Evolutionary conservation across 2,888 invertebrate species (phyloP).

Genomic region (Polydrusus pterygomalis): DNA sequence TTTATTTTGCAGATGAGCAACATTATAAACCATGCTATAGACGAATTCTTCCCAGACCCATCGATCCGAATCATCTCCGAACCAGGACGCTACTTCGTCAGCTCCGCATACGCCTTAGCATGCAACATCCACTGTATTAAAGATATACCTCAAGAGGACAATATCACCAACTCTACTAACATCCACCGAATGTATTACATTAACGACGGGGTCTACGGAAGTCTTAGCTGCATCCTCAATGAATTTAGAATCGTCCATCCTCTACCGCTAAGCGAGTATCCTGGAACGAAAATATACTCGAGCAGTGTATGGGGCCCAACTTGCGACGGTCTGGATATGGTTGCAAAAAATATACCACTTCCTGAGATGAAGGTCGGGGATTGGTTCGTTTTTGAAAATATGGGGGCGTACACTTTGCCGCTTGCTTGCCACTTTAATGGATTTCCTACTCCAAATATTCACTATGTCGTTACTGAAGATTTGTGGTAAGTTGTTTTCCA

Average conservation of each 20-base stretch:
- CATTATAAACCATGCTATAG: constrained; percentile 86
- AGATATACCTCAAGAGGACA: constrained; percentile 60
- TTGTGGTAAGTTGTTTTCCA: constrained; percentile 75
- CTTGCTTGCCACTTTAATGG: constrained; percentile 97
- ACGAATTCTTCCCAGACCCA: constrained; percentile 87
- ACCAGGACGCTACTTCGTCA: constrained; percentile 97
- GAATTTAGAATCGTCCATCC: constrained; percentile 91
- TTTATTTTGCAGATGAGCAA: constrained; percentile 77
- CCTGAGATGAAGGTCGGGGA: constrained; percentile 88
- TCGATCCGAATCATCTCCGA: constrained; percentile 93
- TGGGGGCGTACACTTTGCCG: constrained; percentile 98
- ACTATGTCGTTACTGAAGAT: constrained; percentile 77
- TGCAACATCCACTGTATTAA: constrained; percentile 91
- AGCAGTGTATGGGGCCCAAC: constrained; percentile 96
- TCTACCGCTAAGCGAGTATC: constrained; percentile 75
- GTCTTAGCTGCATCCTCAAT: constrained; percentile 97
- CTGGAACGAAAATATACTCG: constrained; percentile 72
- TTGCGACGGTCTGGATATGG: constrained; percentile 94
- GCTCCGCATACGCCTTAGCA: constrained; percentile 94
- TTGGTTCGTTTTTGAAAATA: constrained; percentile 93
- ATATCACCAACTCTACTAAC: constrained; percentile 6
- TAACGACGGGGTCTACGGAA: constrained; percentile 99
- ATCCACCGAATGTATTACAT: constrained; percentile 93
- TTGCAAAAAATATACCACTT: constrained; percentile 77
- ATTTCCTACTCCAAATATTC: constrained; percentile 87